phyloP scores from a whole-genome alignment of 1,140 invertebrate genomes.

The Temnothorax curvispinosus region DNA sequence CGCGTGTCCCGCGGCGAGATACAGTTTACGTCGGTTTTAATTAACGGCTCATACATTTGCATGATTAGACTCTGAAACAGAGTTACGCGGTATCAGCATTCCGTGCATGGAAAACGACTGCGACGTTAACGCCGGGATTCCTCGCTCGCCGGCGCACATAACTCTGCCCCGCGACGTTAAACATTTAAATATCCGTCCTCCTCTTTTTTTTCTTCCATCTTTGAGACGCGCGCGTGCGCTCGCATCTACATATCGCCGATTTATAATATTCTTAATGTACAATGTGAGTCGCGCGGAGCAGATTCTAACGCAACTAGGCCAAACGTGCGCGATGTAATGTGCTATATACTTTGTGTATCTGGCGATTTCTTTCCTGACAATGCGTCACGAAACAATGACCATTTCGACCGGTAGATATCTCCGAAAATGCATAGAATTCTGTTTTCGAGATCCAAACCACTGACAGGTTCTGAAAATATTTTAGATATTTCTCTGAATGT shows the following conservation, averaged over 20 bases:
- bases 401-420: not conserved
- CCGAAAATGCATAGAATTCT: not conserved
- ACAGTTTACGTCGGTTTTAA: slow-evolving; percentile 60
- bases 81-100: slow-evolving; percentile 68
- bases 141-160: slow-evolving; percentile 38
- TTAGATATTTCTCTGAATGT: too few relatives aligned
- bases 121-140: slow-evolving; percentile 62
- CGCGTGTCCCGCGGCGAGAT: slow-evolving; percentile 23
- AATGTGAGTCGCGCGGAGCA: not conserved
- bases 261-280: not conserved
- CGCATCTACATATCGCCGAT: not conserved
- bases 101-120: slow-evolving; percentile 59
- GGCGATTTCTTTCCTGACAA: not conserved
- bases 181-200: slow-evolving; percentile 63
- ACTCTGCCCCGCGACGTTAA: slow-evolving; percentile 55
- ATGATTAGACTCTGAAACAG: slow-evolving; percentile 70
- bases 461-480: too few relatives aligned
- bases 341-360: not conserved
- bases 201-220: not conserved
- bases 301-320: not conserved
- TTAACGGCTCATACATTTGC: slow-evolving; percentile 74
- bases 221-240: not conserved
- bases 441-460: too few relatives aligned
- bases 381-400: not conserved
- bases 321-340: not conserved